Evolutionary conservation across 2,113 vertebrate genomes (phyloP).

Genomic region (Hepsetus odoe): DNA sequence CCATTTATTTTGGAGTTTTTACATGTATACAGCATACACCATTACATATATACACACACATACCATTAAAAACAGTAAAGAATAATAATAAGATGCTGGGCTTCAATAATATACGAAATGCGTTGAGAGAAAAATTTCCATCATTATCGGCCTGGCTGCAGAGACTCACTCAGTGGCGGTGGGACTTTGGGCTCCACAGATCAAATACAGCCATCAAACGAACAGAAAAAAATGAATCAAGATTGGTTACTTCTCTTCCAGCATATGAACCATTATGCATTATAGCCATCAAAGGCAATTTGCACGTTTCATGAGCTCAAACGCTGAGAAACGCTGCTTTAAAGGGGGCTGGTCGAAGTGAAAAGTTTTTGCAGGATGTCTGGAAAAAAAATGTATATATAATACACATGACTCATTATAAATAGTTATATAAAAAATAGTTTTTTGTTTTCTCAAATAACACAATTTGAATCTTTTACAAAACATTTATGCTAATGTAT

Average conservation of each 20-base stretch:
- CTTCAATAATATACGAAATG: conserved; percentile 6
- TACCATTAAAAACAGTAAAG: not conserved
- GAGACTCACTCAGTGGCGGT: conserved; percentile 50
- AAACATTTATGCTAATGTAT: too few relatives aligned
- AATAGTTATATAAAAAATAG: too few relatives aligned
- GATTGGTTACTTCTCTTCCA: conserved; percentile 42
- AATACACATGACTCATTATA: too few relatives aligned
- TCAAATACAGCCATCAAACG: conserved; percentile 62
- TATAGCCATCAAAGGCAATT: conserved; percentile 16
- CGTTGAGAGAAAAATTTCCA: conserved; percentile 10
- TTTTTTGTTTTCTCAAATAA: too few relatives aligned
- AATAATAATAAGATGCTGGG: conserved; percentile 11
- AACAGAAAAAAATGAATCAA: conserved; percentile 56
- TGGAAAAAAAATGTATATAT: too few relatives aligned
- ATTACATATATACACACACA: too few relatives aligned
- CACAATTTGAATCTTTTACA: too few relatives aligned
- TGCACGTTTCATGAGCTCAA: conserved; percentile 9
- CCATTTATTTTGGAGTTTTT: too few relatives aligned
- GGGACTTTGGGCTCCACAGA: conserved; percentile 62
- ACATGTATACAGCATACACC: not conserved
- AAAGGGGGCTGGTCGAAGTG: too few relatives aligned
- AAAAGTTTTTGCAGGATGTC: too few relatives aligned
- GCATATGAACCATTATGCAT: conserved; percentile 26
- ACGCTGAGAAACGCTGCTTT: too few relatives aligned
- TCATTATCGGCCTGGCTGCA: conserved; percentile 58